phyloP scores from a whole-genome alignment of 2,113 vertebrate genomes.

The Pseudonaja textilis region DNA sequence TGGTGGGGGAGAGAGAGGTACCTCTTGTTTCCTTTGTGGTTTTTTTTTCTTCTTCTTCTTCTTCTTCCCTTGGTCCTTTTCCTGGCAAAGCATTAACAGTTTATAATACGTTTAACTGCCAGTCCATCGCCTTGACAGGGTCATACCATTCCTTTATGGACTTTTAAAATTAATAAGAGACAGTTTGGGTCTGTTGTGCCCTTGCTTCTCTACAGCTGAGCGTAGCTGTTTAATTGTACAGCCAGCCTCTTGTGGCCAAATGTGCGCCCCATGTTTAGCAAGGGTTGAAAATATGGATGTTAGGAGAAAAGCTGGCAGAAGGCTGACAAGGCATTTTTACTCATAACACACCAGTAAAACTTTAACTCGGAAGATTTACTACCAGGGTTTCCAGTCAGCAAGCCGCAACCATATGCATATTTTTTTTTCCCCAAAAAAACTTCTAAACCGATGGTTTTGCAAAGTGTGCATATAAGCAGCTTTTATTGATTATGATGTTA shows the following conservation, averaged over 20 bases:
- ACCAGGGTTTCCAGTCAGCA: slow-evolving; percentile 92
- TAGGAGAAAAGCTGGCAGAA: slow-evolving; percentile 98
- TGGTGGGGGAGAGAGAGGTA: too few relatives aligned
- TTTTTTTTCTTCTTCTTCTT: too few relatives aligned
- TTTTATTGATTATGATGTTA: slow-evolving; percentile 99
- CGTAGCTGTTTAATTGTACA: slow-evolving; percentile 82
- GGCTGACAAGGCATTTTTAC: slow-evolving; percentile 99
- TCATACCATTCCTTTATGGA: slow-evolving; percentile 84
- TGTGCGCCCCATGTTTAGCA: slow-evolving; percentile 86
- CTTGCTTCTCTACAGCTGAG: slow-evolving; percentile 68
- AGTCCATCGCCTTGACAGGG: slow-evolving; percentile 83
- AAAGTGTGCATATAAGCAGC: slow-evolving; percentile 98
- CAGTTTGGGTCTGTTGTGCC: slow-evolving; percentile 73
- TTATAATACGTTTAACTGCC: slow-evolving; percentile 79
- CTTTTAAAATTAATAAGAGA: slow-evolving; percentile 80
- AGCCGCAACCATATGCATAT: slow-evolving; percentile 94
- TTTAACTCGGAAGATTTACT: slow-evolving; percentile 99
- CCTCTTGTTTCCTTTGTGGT: background rate
- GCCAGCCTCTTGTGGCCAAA: slow-evolving; percentile 85
- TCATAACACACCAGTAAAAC: slow-evolving; percentile 99
- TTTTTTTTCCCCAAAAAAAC: slow-evolving; percentile 75
- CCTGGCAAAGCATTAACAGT: slow-evolving; percentile 68
- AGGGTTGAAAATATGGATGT: slow-evolving; percentile 96
- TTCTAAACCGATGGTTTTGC: slow-evolving; percentile 98
- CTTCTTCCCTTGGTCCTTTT: slow-evolving; percentile 44